These are phyloP conservation scores for Candoia aspera DNA, from an alignment of 2,113 vertebrate genomes.

Conservation along the genomic window DNA sequence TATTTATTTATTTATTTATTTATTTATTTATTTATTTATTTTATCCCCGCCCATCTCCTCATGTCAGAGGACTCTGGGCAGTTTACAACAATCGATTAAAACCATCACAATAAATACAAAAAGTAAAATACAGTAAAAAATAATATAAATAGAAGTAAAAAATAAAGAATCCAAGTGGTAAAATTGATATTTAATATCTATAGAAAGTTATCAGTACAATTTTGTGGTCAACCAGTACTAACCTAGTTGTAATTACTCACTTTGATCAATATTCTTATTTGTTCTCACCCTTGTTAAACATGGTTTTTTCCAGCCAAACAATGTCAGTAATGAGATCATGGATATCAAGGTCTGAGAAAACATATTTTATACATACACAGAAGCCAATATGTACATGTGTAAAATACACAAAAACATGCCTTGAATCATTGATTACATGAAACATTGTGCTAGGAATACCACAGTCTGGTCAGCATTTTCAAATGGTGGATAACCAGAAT, in stretches of 20 bases:
- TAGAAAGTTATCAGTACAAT: conserved; percentile 28
- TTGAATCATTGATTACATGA: neutral
- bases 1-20: no score
- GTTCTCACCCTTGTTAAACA: neutral
- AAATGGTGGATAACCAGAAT: neutral
- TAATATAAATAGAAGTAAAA: no score
- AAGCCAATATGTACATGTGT: neutral
- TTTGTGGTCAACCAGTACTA: neutral
- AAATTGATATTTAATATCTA: conserved; percentile 33
- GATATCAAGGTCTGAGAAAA: neutral
- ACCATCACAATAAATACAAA: no score
- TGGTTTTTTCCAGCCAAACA: neutral
- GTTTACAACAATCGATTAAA: no score
- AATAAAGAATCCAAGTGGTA: no score
- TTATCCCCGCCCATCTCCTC: no score
- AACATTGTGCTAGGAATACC: neutral
- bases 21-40: no score
- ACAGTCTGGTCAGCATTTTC: neutral
- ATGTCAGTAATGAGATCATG: neutral
- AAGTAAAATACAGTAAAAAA: no score
- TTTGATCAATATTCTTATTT: neutral
- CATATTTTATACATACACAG: neutral
- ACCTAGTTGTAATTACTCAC: neutral
- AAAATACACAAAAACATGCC: neutral
- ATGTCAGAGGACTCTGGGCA: no score